These are phyloP conservation scores for Ifrita kowaldi DNA, from an alignment of 2,113 vertebrate species.

Conservation along the genomic window DNA sequence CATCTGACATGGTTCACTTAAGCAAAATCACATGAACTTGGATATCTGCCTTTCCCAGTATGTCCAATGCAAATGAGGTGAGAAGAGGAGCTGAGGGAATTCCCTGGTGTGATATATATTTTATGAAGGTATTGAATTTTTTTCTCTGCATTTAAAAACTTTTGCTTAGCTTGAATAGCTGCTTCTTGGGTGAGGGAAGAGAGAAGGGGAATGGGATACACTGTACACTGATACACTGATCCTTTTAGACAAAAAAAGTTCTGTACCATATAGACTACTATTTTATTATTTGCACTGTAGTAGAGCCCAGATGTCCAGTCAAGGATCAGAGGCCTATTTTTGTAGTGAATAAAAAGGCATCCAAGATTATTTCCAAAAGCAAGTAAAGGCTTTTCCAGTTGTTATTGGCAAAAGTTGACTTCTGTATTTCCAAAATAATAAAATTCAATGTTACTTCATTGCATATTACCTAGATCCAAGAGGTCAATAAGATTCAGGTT, in stretches of 20 bases:
- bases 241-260: not conserved
- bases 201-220: not conserved
- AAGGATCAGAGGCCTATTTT: not conserved
- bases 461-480: not conserved
- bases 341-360: not conserved
- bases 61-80: not conserved
- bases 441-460: constrained; percentile 4
- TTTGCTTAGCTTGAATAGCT: not conserved
- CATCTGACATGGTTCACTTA: not conserved
- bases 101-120: not conserved
- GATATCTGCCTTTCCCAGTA: not conserved
- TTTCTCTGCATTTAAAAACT: not conserved
- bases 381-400: constrained; percentile 51
- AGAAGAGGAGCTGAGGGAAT: not conserved
- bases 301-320: not conserved
- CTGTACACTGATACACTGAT: not conserved
- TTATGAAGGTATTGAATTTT: not conserved
- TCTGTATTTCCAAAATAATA: constrained; percentile 33
- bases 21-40: not conserved
- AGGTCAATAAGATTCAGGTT: not conserved
- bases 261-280: not conserved
- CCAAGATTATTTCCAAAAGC: not conserved
- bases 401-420: not conserved
- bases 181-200: not conserved
- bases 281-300: not conserved